Base-by-base conservation (phyloP, 2,113 vertebrate species). In the Phyllostomus hastatus region DNA sequence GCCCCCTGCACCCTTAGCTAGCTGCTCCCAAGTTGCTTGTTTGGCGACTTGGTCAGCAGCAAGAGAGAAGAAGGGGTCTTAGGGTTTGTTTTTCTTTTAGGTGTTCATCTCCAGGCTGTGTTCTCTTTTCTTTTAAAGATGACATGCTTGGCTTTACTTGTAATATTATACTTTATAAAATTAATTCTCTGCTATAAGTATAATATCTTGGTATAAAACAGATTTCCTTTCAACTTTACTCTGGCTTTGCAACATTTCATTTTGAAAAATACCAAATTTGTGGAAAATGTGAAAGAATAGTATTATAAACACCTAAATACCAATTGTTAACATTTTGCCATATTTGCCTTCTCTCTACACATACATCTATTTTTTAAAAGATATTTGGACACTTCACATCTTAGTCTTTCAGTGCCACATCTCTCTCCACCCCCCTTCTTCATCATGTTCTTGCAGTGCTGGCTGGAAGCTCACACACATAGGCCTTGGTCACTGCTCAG, bases 201-300 rank as follows among this genome's bases (percentile, higher is more conserved):
- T 31, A 82, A 0, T 87, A 57, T 87, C n/a, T 79, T 87, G 35
- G n/a, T 87, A n/a, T 86, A 70, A 94, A 90, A 54, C 48, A 92
- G 59, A 35, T 90, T 94, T 66, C 57, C 10, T 86, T 90, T 61
- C 35, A 79, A 26, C 9, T 33, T 76, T 81, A 76, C 26, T 79
- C 76, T 93, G 81, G 33, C 26, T 86, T 90, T 33, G 35, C 12
- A 57, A 3, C 19, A 80, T 84, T 82, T 50, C 46, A 82, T 78
- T 95, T 31, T 43, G 41, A 91, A 95, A 92, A 90, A 38, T 35
- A 70, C 82, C 28, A 67, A 31, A 33, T 64, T 61, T 59, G 0
- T 70, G n/a, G 41, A 28, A 91, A 72, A 57, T 19, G 79, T 50
- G 31, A 81, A 70, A 82, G 61, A 90, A 85, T 78, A 79, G 33